phyloP scores from a whole-genome alignment of 2,888 invertebrate species.

The Eilema depressum region DNA sequence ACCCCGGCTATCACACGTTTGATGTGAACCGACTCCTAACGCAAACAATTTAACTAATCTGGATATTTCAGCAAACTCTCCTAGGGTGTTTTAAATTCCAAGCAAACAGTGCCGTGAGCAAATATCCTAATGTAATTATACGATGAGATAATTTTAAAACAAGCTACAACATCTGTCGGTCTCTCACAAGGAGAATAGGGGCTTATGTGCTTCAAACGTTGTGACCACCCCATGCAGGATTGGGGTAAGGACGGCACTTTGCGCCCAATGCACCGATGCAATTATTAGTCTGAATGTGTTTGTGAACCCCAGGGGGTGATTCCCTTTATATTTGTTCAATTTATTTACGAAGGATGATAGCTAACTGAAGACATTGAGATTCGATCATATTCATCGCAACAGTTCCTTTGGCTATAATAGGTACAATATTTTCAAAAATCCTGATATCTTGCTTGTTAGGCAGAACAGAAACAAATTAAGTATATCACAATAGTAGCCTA shows the following conservation, averaged over 20 bases:
- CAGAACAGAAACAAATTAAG: too few relatives aligned
- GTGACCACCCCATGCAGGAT: background rate
- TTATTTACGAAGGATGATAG: background rate
- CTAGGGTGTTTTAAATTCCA: background rate
- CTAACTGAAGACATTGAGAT: background rate
- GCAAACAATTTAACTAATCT: background rate
- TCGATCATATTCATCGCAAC: too few relatives aligned
- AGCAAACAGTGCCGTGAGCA: background rate
- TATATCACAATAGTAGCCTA: background rate
- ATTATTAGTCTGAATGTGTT: constrained; percentile 20
- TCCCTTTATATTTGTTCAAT: background rate
- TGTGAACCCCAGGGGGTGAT: constrained; percentile 11
- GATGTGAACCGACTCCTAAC: background rate
- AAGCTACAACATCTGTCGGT: constrained; percentile 11
- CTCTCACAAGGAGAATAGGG: background rate
- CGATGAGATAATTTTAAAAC: constrained; percentile 9
- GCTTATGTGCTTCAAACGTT: too few relatives aligned
- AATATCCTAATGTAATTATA: constrained; percentile 3
- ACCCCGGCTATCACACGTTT: too few relatives aligned
- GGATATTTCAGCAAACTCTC: background rate
- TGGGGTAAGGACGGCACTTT: background rate
- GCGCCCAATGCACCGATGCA: constrained; percentile 16
- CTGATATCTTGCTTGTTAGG: too few relatives aligned
- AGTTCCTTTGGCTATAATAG: too few relatives aligned
- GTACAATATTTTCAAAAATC: too few relatives aligned